Conservation (phyloP, 2,888 invertebrate genomes). For the Myopa testacea region DNA sequence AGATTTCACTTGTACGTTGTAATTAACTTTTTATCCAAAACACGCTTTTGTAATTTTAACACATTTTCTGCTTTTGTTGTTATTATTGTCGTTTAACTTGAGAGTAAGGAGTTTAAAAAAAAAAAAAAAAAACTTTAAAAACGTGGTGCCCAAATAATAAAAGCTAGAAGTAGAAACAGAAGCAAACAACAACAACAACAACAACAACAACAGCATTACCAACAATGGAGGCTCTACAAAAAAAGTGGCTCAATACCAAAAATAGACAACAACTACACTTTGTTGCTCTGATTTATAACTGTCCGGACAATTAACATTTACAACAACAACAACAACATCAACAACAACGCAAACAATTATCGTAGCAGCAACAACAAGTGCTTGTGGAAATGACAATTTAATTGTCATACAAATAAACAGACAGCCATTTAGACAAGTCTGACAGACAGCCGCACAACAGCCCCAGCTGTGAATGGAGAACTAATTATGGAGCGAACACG, state of each 20-base stretch:
- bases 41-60: conserved; percentile 42
- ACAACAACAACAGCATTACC: conserved; percentile 38
- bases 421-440: not conserved
- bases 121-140: conserved; percentile 26
- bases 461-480: not conserved
- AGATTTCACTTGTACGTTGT: conserved; percentile 26
- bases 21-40: conserved; percentile 30
- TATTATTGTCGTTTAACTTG: not conserved
- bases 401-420: conserved; percentile 46
- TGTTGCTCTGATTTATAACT: conserved; percentile 61
- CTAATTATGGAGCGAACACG: conserved; percentile 7
- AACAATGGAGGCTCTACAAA: conserved; percentile 27
- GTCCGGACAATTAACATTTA: conserved; percentile 61
- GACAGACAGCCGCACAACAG: not conserved
- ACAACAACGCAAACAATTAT: conserved; percentile 32
- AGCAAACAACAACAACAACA: conserved; percentile 23
- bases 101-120: conserved; percentile 34
- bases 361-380: conserved; percentile 42
- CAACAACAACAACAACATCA: conserved; percentile 45
- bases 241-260: conserved; percentile 56
- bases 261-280: conserved; percentile 48
- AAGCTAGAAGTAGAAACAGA: conserved; percentile 30
- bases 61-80: conserved; percentile 31
- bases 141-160: conserved; percentile 18
- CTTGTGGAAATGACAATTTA: conserved; percentile 66